phyloP scores from a whole-genome alignment of 2,888 invertebrate genomes.

The Chymomyza procnemis region DNA sequence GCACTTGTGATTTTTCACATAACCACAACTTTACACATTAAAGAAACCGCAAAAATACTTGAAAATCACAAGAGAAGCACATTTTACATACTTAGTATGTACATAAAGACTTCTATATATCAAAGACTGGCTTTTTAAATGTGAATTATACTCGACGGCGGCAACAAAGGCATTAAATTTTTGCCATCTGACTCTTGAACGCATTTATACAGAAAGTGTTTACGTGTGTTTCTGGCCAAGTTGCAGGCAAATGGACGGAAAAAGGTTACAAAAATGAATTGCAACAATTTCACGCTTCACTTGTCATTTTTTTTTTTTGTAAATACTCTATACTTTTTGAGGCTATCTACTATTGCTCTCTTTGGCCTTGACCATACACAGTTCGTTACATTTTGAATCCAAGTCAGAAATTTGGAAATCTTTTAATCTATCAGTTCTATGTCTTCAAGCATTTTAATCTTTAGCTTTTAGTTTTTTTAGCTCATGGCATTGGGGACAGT shows the following conservation, averaged over 20 bases:
- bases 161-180: neutral
- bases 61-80: neutral
- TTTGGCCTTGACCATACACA: no score
- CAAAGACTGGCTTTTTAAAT: neutral
- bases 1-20: neutral
- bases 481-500: no score
- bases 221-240: neutral
- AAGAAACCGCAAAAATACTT: conserved; percentile 1
- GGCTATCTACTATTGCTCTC: no score
- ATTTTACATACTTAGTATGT: neutral
- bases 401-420: no score
- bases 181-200: neutral
- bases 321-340: neutral
- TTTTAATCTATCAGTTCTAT: no score
- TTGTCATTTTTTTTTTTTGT: neutral
- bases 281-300: conserved; percentile 20
- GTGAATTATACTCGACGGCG: neutral
- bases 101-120: neutral
- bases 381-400: no score
- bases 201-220: neutral
- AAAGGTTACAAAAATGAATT: conserved; percentile 6
- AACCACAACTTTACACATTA: conserved; percentile 3
- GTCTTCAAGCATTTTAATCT: no score
- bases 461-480: no score
- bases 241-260: conserved; percentile 2